Evolutionary conservation across 2,888 invertebrate species (phyloP).

Genomic region (Antitype chi): DNA sequence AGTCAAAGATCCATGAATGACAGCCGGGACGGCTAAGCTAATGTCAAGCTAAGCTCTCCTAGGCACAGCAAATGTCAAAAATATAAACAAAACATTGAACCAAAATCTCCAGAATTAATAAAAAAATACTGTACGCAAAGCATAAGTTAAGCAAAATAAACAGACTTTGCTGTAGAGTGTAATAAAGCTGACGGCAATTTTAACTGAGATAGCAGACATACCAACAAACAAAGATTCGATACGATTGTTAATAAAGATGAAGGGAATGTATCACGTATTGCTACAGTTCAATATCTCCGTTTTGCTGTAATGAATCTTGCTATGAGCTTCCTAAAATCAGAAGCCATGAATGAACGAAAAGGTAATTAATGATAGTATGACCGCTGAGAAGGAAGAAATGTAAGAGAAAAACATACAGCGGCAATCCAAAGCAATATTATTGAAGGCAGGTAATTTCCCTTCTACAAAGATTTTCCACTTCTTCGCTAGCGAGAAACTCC

Average conservation of each 20-base stretch:
- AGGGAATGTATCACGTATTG: neutral
- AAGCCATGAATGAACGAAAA: neutral
- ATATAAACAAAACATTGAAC: neutral
- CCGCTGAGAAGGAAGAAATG: neutral
- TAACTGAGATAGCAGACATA: neutral
- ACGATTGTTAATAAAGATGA: neutral
- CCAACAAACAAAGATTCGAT: neutral
- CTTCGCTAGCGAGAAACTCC: neutral
- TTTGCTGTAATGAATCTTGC: neutral
- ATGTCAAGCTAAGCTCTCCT: too few relatives aligned
- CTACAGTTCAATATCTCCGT: neutral
- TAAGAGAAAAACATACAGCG: neutral
- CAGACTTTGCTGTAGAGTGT: neutral
- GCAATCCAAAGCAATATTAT: neutral
- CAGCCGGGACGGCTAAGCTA: too few relatives aligned
- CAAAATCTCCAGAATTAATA: neutral
- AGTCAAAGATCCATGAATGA: too few relatives aligned
- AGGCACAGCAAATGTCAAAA: neutral
- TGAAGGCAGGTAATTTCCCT: neutral
- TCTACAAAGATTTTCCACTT: neutral
- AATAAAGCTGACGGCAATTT: neutral
- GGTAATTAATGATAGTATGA: neutral
- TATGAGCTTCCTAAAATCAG: neutral
- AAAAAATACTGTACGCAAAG: neutral
- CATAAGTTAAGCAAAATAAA: neutral